Percentiles rank a stretch among this genome's conserved stretches.
Conservation (phyloP, 2,888 invertebrate species). For the Drosophila longiperda region DNA sequence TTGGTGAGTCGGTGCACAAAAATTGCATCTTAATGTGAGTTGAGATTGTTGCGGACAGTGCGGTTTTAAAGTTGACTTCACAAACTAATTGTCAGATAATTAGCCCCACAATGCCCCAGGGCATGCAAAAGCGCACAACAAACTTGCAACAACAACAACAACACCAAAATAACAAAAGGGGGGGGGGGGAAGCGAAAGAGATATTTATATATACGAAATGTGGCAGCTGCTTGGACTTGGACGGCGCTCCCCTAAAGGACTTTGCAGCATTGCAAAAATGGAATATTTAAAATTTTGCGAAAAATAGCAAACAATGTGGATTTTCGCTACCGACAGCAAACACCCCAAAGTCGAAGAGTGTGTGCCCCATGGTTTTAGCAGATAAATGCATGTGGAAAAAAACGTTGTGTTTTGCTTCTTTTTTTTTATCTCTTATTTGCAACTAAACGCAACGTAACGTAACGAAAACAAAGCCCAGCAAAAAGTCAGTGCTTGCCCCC, state of each 20-base stretch:
- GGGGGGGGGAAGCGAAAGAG: conserved; percentile 10
- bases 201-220: conserved; percentile 23
- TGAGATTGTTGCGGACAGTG: conserved; percentile 42
- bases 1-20: conserved; percentile 75
- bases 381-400: conserved; percentile 78
- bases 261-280: conserved; percentile 32
- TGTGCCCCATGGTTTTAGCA: conserved; percentile 55
- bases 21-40: conserved; percentile 23
- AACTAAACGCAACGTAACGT: conserved; percentile 62
- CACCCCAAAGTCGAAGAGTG: conserved; percentile 54
- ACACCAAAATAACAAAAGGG: conserved; percentile 2
- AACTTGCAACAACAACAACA: conserved; percentile 27
- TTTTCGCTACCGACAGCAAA: conserved; percentile 18
- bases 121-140: conserved; percentile 31
- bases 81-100: conserved; percentile 82
- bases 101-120: conserved; percentile 70
- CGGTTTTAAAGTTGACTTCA: conserved; percentile 69
- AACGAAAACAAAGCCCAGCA: conserved; percentile 57
- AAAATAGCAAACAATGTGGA: conserved; percentile 68
- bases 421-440: conserved; percentile 14
- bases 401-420: conserved; percentile 22
- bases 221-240: conserved; percentile 40
- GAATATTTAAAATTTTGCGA: conserved; percentile 75
- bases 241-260: conserved; percentile 50
- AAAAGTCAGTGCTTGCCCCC: conserved; percentile 49